Conservation (phyloP, 2,113 vertebrate species). For the Tapirus terrestris region DNA sequence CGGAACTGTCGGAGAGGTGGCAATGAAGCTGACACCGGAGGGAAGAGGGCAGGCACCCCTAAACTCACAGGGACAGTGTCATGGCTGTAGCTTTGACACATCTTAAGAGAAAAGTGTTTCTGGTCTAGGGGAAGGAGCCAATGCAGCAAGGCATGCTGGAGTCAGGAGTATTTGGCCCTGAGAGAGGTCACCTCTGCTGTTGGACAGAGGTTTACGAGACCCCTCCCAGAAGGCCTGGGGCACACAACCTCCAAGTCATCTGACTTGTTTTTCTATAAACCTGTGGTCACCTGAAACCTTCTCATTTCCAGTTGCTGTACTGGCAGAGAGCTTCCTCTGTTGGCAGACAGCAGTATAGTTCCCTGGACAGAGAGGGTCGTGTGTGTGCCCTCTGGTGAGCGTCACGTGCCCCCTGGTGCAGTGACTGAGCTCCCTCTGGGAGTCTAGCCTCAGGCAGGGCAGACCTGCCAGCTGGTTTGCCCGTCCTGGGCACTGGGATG, state of each 20-base stretch:
- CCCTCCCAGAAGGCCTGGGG: not conserved
- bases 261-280: not conserved
- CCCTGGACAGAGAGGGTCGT: not conserved
- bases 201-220: not conserved
- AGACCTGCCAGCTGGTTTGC: not conserved
- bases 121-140: not conserved
- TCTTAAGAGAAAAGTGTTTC: not conserved
- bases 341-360: not conserved
- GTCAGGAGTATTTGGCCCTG: not conserved
- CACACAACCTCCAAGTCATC: not conserved
- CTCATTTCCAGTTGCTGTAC: not conserved
- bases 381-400: not conserved
- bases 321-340: not conserved
- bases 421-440: not conserved
- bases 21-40: too few relatives aligned
- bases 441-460: not conserved
- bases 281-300: not conserved
- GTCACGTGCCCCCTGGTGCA: not conserved
- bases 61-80: rapidly evolving
- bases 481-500: not conserved
- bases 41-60: not conserved
- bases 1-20: too few relatives aligned
- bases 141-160: not conserved
- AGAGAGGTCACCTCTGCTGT: not conserved
- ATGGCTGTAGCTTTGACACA: not conserved